Evolutionary conservation across 2,113 vertebrate species (phyloP).

Genomic region (Apodemus speciosus): DNA sequence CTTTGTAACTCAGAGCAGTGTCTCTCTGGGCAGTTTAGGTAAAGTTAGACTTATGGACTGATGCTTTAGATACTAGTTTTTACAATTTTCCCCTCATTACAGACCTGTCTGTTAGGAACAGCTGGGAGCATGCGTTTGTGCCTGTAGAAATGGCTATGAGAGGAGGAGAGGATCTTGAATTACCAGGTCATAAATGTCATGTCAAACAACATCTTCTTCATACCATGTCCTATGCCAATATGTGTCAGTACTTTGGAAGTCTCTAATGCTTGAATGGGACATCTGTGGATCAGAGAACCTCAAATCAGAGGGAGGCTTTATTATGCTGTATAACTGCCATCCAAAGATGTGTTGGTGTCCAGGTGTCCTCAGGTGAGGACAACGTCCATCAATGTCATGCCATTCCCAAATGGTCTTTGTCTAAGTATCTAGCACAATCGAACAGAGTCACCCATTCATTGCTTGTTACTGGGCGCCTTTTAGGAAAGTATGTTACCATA

Average conservation of each 20-base stretch:
- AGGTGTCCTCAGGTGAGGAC: background rate
- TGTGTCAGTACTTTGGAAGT: constrained; percentile 3
- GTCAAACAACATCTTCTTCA: background rate
- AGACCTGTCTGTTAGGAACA: background rate
- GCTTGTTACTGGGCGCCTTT: background rate
- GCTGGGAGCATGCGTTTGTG: background rate
- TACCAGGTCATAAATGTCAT: constrained; percentile 45
- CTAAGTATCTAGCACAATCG: background rate
- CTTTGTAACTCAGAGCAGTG: background rate
- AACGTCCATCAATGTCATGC: background rate
- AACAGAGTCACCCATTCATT: background rate
- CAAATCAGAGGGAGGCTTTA: background rate
- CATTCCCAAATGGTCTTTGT: background rate
- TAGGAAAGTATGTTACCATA: background rate
- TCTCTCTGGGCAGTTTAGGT: constrained; percentile 24
- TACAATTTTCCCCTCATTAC: background rate
- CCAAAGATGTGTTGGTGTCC: background rate
- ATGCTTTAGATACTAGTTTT: background rate
- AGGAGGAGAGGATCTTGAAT: constrained; percentile 9
- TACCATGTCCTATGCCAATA: background rate
- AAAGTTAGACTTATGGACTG: constrained; percentile 35
- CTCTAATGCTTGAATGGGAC: constrained; percentile 1
- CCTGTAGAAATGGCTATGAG: background rate
- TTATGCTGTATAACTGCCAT: background rate
- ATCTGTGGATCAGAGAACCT: background rate